Evolutionary conservation across 2,888 invertebrate genomes (phyloP), one percentile per base, ranked within the genome.

Genomic region (Notodonta ziczac): DNA sequence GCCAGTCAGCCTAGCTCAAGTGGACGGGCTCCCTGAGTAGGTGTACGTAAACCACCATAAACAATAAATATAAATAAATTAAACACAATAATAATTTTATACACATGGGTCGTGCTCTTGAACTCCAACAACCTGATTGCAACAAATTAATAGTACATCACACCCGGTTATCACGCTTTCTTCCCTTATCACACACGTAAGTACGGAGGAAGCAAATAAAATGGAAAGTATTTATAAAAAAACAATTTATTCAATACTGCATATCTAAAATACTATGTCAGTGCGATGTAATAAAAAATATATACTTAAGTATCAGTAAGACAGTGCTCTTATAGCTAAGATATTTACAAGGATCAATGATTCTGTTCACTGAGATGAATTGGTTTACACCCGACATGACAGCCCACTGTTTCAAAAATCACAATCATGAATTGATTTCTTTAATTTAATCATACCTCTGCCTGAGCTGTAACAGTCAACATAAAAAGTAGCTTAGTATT

Each of bases 191-290:
- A 71, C 67, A 71, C 67, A 6, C 35, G 53, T n/a, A 7, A 24
- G 24, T 55, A 58, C 53, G 59, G 68, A 70, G 75, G 73, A 65
- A 65, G 67, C 62, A 73, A 72, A 73, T 69, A 76, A 76, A 64
- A 74, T 69, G 65, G 65, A 46, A 65, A 39, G 35, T 55, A 57
- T 73, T 73, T 62, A 67, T 78, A 81, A 80, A 82, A 83, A 80
- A 86, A 84, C 82, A 82, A 81, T 87, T 86, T 87, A 87, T 87
- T 88, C 65, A 75, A 82, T 85, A 81, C 77, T 80, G 81, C 74
- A 77, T 80, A 77, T 77, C 76, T 81, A 83, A 80, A 81, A 81
- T 81, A 84, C 77, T 81, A 80, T 78, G 72, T 84, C 80, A 84
- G 87, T 89, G 89, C 87, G 66, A 68, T 83, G 78, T 84, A 86